phyloP scores from a whole-genome alignment of 2,888 invertebrate genomes.

The Thumatha senex region DNA sequence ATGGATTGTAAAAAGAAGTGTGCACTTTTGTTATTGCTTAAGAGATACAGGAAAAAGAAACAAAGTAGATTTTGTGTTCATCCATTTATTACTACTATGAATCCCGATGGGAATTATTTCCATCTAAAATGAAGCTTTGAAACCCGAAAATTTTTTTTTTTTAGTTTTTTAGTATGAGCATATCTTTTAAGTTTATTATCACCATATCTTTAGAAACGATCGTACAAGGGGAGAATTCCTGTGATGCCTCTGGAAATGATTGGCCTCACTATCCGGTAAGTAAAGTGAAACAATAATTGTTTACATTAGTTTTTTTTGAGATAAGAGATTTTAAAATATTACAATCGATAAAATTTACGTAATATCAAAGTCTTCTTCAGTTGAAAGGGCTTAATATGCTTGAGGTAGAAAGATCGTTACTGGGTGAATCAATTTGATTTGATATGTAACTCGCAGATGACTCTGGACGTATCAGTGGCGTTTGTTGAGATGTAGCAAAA shows the following conservation, averaged over 20 bases:
- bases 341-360: conserved; percentile 28
- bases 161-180: conserved; percentile 24
- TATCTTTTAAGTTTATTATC: conserved; percentile 33
- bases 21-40: conserved; percentile 36
- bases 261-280: conserved; percentile 31
- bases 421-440: conserved; percentile 38
- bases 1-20: conserved; percentile 33
- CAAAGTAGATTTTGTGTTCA: conserved; percentile 36
- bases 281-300: conserved; percentile 33
- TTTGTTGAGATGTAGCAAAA: conserved; percentile 31
- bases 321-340: conserved; percentile 31
- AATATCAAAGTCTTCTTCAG: conserved; percentile 38
- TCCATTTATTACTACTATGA: conserved; percentile 32
- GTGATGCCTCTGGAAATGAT: conserved; percentile 42
- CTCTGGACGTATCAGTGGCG: conserved; percentile 33
- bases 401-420: conserved; percentile 29
- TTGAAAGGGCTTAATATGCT: conserved; percentile 22
- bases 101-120: conserved; percentile 25
- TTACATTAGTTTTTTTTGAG: conserved; percentile 33
- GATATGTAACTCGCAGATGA: conserved; percentile 32
- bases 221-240: conserved; percentile 37
- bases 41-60: conserved; percentile 30
- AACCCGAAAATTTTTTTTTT: conserved; percentile 5
- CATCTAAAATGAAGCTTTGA: conserved; percentile 18
- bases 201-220: conserved; percentile 35